Conservation (phyloP, 2,888 invertebrate species). For the Deilephila porcellus region DNA sequence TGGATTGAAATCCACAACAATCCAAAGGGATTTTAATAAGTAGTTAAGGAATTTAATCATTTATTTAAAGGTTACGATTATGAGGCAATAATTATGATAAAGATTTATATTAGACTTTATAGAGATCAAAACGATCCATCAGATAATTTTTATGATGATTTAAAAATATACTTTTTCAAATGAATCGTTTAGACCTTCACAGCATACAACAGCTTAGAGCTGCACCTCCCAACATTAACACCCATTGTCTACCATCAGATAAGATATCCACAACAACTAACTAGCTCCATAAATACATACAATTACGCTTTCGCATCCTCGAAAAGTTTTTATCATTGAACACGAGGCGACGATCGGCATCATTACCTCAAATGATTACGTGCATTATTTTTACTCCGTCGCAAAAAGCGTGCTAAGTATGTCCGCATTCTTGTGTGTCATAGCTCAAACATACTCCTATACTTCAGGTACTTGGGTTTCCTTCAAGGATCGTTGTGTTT, state of each 20-base stretch:
- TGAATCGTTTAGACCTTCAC: no score
- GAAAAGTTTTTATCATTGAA: conserved; percentile 3
- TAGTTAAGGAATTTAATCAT: no score
- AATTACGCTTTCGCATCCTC: conserved; percentile 8
- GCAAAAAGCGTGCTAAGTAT: conserved; percentile 10
- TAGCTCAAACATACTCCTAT: neutral
- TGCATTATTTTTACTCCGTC: conserved; percentile 5
- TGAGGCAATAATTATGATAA: no score
- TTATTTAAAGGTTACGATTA: no score
- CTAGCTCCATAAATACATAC: neutral
- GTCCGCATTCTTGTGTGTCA: conserved; percentile 10
- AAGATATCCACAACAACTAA: neutral
- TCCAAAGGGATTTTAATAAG: no score
- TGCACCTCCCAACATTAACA: neutral
- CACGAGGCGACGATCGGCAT: conserved; percentile 12
- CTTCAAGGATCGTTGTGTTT: neutral
- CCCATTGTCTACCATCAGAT: neutral
- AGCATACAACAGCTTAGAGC: no score
- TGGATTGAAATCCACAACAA: no score
- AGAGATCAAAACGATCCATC: no score
- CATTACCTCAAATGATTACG: conserved; percentile 21
- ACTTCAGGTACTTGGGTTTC: neutral
- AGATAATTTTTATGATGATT: no score
- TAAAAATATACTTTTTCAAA: no score
- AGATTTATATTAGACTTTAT: no score